Evolutionary conservation across 2,113 vertebrate genomes (phyloP).

Genomic region (Nothocercus nigrocapillus): DNA sequence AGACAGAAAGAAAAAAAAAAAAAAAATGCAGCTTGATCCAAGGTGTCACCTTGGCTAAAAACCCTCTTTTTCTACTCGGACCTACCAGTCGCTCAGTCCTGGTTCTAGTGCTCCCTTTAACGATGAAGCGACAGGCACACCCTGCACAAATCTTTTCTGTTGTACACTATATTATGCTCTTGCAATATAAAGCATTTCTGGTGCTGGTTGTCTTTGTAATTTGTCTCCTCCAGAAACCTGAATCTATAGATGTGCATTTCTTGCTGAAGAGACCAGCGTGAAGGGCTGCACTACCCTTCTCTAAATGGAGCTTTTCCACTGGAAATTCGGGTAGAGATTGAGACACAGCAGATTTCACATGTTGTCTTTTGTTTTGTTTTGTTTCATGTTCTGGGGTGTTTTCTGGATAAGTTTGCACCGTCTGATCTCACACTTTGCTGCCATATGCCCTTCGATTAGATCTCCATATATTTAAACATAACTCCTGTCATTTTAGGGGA

Average conservation of each 20-base stretch:
- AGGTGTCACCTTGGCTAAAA: background rate
- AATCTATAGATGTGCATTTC: background rate
- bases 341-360: background rate
- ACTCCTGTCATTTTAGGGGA: background rate
- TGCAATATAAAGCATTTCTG: background rate
- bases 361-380: background rate
- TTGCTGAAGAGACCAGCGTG: background rate
- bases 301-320: accelerated
- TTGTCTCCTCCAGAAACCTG: background rate
- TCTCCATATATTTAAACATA: background rate
- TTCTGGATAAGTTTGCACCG: background rate
- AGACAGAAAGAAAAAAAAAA: too few species aligned
- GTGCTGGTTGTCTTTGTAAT: background rate
- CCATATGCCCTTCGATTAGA: background rate
- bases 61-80: background rate
- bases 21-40: accelerated
- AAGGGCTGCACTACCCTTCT: background rate
- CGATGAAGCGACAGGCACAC: background rate
- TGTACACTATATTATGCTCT: accelerated
- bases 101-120: background rate
- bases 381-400: background rate
- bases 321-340: background rate
- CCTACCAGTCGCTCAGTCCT: background rate
- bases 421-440: background rate
- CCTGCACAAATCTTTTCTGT: background rate